Evolutionary conservation across 2,888 invertebrate genomes (phyloP).

Genomic region (Alcis repandata): DNA sequence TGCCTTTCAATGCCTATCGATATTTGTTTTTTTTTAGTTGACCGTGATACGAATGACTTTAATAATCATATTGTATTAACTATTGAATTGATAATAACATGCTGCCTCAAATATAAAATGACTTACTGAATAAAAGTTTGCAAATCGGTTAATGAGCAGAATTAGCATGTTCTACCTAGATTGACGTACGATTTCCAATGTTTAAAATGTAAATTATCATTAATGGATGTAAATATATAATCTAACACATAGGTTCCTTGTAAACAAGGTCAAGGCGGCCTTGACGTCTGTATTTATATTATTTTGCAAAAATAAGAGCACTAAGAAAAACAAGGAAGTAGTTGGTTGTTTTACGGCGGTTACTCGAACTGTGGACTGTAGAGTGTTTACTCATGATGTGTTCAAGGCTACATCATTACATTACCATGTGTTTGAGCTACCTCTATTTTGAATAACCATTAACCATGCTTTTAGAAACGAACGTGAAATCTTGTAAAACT

Average conservation of each 20-base stretch:
- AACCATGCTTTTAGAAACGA: slow-evolving; percentile 35
- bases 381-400: slow-evolving; percentile 69
- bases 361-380: slow-evolving; percentile 65
- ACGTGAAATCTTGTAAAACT: slow-evolving; percentile 14
- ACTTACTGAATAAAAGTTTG: slow-evolving; percentile 13
- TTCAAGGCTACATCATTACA: slow-evolving; percentile 63
- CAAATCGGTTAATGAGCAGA: slow-evolving; percentile 22
- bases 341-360: slow-evolving; percentile 62
- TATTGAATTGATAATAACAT: slow-evolving; percentile 20
- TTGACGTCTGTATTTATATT: slow-evolving; percentile 76
- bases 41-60: slow-evolving; percentile 54
- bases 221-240: slow-evolving; percentile 64
- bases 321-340: slow-evolving; percentile 81
- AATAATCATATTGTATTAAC: slow-evolving; percentile 45
- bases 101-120: slow-evolving; percentile 1
- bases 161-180: slow-evolving; percentile 12
- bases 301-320: slow-evolving; percentile 76
- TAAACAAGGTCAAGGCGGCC: slow-evolving; percentile 80
- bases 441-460: slow-evolving; percentile 32
- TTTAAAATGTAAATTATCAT: slow-evolving; percentile 54
- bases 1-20: slow-evolving; percentile 74
- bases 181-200: slow-evolving; percentile 26
- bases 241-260: slow-evolving; percentile 74
- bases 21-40: slow-evolving; percentile 64
- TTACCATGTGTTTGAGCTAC: slow-evolving; percentile 39